phyloP scores from a whole-genome alignment of 2,888 invertebrate species.

The Parnassius apollo region DNA sequence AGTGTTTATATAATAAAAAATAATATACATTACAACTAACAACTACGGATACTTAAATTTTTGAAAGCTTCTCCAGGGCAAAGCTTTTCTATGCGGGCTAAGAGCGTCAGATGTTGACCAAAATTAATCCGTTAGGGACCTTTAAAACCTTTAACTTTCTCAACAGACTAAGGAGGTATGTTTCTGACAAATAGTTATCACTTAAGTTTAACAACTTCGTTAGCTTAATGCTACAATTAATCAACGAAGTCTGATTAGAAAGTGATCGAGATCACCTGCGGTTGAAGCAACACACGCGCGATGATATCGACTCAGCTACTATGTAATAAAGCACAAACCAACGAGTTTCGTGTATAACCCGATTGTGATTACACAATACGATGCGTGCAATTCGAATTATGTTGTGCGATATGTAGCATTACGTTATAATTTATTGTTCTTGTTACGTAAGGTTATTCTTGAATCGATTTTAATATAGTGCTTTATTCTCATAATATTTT shows the following conservation, averaged over 20 bases:
- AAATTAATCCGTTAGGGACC: too few species aligned
- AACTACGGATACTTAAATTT: too few species aligned
- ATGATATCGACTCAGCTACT: not conserved
- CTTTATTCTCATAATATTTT: too few species aligned
- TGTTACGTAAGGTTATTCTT: not conserved
- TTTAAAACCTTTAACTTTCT: too few species aligned
- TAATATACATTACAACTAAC: too few species aligned
- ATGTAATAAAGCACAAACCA: not conserved
- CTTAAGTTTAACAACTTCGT: not conserved
- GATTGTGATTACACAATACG: conserved; percentile 16
- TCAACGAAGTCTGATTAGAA: conserved; percentile 14
- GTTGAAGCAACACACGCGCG: not conserved
- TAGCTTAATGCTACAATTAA: conserved; percentile 4
- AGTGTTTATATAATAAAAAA: too few species aligned
- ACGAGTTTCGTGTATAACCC: not conserved
- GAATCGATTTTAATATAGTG: not conserved
- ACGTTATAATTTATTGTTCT: conserved; percentile 17
- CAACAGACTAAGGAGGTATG: too few species aligned
- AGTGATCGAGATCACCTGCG: not conserved
- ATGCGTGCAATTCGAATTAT: conserved; percentile 10
- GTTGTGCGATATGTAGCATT: conserved; percentile 12
- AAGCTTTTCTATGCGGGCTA: too few species aligned
- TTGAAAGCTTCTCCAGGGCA: too few species aligned
- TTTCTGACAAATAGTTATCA: too few species aligned
- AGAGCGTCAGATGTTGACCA: too few species aligned